phyloP scores from a whole-genome alignment of 92 coral and sea anemone genomes.

The Blastomussa wellsi region DNA sequence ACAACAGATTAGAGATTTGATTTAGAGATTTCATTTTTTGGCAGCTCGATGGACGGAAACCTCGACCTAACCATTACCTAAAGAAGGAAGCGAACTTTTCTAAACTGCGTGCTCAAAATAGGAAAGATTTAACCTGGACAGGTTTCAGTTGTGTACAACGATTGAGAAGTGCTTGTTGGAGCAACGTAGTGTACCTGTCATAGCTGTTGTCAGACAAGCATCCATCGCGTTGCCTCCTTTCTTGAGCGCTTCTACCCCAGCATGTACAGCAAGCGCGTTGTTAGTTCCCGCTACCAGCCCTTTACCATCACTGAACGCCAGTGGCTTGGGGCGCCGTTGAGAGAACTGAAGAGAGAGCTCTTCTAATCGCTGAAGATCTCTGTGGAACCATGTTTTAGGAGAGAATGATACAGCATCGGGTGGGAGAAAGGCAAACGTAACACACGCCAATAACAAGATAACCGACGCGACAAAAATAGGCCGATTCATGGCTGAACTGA shows the following conservation, averaged over 20 bases:
- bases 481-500: slow-evolving; percentile 14
- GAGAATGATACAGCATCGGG: slow-evolving; percentile 69
- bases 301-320: slow-evolving; percentile 72
- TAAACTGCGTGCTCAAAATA: neutral
- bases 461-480: neutral
- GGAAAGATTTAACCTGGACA: neutral
- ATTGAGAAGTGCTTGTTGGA: neutral
- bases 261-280: slow-evolving; percentile 82
- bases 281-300: slow-evolving; percentile 90
- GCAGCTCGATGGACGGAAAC: neutral
- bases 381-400: slow-evolving; percentile 77
- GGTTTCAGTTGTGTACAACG: neutral
- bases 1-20: neutral
- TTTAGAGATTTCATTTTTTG: no score
- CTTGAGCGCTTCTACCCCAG: slow-evolving; percentile 78
- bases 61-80: neutral
- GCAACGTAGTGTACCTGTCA: slow-evolving; percentile 65
- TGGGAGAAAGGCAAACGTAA: neutral
- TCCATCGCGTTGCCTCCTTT: slow-evolving; percentile 99
- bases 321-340: slow-evolving; percentile 75
- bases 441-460: neutral
- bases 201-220: slow-evolving; percentile 89
- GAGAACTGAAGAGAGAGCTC: slow-evolving; percentile 57
- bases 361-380: slow-evolving; percentile 67
- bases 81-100: neutral